Evolutionary conservation across 2,888 invertebrate genomes (phyloP).

Genomic region (Vesta saturnalis): DNA sequence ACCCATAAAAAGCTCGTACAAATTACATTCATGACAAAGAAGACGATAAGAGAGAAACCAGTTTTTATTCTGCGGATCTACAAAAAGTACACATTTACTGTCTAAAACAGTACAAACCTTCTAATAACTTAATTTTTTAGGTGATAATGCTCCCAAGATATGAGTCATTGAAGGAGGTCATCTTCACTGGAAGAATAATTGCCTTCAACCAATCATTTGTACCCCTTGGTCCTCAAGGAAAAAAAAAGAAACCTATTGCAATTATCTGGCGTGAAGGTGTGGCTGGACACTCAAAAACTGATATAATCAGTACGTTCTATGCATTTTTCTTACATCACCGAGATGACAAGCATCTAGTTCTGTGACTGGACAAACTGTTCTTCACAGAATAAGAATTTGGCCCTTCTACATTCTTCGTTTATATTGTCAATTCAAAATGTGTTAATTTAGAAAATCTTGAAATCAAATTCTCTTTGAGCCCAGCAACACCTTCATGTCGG

Average conservation of each 20-base stretch:
- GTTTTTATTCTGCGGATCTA: background rate
- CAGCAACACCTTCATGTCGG: background rate
- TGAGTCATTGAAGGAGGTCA: background rate
- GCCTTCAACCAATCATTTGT: background rate
- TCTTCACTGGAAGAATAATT: background rate
- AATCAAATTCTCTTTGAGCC: no score
- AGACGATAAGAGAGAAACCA: no score
- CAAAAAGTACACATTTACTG: background rate
- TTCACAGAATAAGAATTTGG: no score
- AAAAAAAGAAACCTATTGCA: background rate
- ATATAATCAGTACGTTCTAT: background rate
- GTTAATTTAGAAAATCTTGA: no score
- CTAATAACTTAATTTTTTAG: background rate
- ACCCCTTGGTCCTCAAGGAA: background rate
- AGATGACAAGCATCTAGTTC: background rate
- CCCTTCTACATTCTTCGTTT: background rate
- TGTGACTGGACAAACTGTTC: no score
- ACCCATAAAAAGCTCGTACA: background rate
- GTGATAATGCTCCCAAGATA: background rate
- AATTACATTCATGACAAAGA: background rate
- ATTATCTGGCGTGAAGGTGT: background rate
- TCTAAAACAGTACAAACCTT: background rate
- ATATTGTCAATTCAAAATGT: no score
- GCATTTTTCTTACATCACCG: background rate
- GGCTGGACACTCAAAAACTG: background rate